Base-by-base conservation (phyloP, 2,113 vertebrate species). In the Dasyornis broadbenti region DNA sequence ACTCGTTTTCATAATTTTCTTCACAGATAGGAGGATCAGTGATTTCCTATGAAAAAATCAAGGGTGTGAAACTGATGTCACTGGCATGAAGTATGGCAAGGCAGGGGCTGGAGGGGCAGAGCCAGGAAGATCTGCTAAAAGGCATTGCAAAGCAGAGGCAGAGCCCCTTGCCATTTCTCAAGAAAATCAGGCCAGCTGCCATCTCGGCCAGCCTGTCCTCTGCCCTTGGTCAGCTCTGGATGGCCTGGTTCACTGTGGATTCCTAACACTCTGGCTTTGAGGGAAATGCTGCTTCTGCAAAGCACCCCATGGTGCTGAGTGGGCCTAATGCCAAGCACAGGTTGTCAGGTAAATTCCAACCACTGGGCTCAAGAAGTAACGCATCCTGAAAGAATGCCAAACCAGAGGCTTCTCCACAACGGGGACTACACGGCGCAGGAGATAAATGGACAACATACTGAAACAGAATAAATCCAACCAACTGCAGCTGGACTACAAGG, bases 391-490 rank as follows among this genome's bases (percentile, higher is more conserved):
- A 65, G 16, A 39, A 40, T 76, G 73, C 56, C 78, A 89, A 72
- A 79, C 31, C 88, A 69, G 40, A 68, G 83, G 49, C 65, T 39
- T 35, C 63, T 79, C 54, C 50, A 57, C 53, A 69, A 16, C 5
- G n/a, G 37, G 15, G 20, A 73, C 47, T 53, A 17, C 31, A 63
- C 30, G 33, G 37, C 5, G 2, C 30, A 50, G 47, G 73, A 90
- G 78, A 79, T 65, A 90, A 82, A 87, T 10, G 16, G 49, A 28
- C 22, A 76, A 79, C 7, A 24, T 33, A 54, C 33, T 65, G 56
- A 80, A 87, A 49, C 9, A 82, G 45, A 91, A 69, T 69, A 84
- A 91, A 94, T 85, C 63, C 39, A 92, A 45, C 21, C 47, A 84
- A 68, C 28, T 72, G 49, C 45, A 94, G 23, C 72, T 89, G 45